Conservation (phyloP, 2,797 vertebrate species). For the Aotus griseimembra region DNA sequence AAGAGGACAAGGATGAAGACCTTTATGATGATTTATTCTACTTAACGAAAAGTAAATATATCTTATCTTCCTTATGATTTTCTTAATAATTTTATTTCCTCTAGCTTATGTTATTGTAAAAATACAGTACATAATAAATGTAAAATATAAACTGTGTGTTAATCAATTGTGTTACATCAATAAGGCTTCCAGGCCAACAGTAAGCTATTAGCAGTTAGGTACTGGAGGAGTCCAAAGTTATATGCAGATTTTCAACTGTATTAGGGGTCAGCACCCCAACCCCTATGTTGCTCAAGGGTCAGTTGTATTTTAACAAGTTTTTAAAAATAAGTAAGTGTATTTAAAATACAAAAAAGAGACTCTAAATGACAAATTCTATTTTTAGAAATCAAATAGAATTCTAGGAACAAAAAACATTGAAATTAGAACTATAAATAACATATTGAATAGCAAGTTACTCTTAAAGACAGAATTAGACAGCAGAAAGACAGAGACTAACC, state of each 20-base stretch:
- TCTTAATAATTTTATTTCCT: background rate
- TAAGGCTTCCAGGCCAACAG: background rate
- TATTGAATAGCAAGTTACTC: background rate
- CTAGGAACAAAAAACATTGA: background rate
- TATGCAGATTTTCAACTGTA: background rate
- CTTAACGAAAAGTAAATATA: background rate
- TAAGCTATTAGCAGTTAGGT: background rate
- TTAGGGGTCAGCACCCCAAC: background rate
- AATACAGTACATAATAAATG: background rate
- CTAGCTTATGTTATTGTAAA: background rate
- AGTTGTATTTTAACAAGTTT: background rate
- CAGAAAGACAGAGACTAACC: background rate
- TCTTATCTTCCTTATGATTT: background rate
- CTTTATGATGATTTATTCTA: background rate
- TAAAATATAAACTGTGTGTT: background rate
- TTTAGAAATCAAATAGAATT: background rate
- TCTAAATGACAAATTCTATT: background rate
- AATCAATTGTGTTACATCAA: background rate
- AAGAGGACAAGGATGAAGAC: background rate
- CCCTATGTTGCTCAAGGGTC: background rate
- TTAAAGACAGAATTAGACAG: background rate
- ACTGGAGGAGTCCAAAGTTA: background rate
- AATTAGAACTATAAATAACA: background rate
- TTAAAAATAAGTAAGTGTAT: background rate
- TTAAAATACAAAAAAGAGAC: background rate